Conservation (phyloP, 2,888 invertebrate species). For the Acanthoscelides obtectus region DNA sequence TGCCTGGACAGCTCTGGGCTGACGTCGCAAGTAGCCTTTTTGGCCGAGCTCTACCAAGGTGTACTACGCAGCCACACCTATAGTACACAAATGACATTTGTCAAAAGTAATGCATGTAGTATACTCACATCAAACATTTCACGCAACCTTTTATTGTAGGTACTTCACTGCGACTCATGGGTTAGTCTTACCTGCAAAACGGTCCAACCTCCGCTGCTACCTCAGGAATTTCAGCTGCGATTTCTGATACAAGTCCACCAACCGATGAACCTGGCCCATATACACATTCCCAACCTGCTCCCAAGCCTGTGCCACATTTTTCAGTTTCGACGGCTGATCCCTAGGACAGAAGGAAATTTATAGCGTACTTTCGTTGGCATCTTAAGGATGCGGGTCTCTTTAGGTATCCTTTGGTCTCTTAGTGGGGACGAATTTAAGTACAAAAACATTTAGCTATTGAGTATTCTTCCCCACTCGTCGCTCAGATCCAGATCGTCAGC, state of each 20-base stretch:
- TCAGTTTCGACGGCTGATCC: conserved; percentile 74
- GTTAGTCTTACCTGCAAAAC: conserved; percentile 57
- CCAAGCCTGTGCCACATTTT: conserved; percentile 56
- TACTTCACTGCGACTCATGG: too few relatives aligned
- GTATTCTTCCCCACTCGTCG: too few relatives aligned
- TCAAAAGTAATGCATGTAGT: too few relatives aligned
- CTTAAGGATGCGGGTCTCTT: too few relatives aligned
- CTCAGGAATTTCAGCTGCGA: conserved; percentile 58
- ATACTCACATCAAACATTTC: too few relatives aligned
- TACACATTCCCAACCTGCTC: conserved; percentile 58
- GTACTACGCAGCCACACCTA: conserved; percentile 77
- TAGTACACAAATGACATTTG: too few relatives aligned
- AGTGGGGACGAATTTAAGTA: too few relatives aligned
- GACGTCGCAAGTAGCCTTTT: conserved; percentile 73
- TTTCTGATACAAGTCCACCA: conserved; percentile 15
- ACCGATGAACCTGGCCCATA: conserved; percentile 46
- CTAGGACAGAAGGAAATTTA: conserved; percentile 50
- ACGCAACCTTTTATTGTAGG: too few relatives aligned
- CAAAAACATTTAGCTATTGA: too few relatives aligned
- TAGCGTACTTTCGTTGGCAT: too few relatives aligned
- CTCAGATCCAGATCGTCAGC: too few relatives aligned
- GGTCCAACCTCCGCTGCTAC: conserved; percentile 73
- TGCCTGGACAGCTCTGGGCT: conserved; percentile 73
- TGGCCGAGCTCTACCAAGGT: conserved; percentile 63
- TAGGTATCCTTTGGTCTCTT: too few relatives aligned